phyloP scores from a whole-genome alignment of 1,140 invertebrate species.

The Acromyrmex charruanus region DNA sequence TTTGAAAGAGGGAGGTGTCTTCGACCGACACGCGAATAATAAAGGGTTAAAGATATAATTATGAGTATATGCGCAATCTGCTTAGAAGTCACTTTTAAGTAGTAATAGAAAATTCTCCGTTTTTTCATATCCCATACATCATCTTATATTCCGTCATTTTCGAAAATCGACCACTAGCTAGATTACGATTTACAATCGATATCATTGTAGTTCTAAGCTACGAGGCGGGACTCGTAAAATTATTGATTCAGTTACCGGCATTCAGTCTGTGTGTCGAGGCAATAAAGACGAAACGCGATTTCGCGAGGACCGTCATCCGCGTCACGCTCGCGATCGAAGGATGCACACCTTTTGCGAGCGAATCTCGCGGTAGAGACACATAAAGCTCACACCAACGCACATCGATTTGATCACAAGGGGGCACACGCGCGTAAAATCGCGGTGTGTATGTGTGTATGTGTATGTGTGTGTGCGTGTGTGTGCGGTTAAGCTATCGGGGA shows the following conservation, averaged over 20 bases:
- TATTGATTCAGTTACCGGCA: conserved; percentile 15
- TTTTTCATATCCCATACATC: not conserved
- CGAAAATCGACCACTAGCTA: not conserved
- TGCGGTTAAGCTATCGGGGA: conserved; percentile 64
- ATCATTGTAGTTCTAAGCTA: not conserved
- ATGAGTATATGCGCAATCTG: not conserved
- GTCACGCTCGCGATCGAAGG: conserved; percentile 29
- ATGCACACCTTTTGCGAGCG: conserved; percentile 30
- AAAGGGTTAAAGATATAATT: not conserved
- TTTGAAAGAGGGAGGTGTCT: no score
- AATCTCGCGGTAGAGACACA: conserved; percentile 45
- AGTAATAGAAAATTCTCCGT: not conserved
- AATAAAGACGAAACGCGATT: conserved; percentile 35
- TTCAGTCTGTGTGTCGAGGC: not conserved
- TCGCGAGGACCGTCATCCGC: conserved; percentile 5
- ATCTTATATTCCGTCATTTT: not conserved
- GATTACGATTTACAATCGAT: not conserved
- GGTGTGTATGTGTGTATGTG: conserved; percentile 47
- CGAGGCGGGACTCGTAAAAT: not conserved
- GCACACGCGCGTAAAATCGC: conserved; percentile 8
- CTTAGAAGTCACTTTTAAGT: not conserved
- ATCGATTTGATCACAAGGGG: conserved; percentile 51
- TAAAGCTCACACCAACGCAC: conserved; percentile 60
- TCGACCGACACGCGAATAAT: no score
- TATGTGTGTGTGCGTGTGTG: conserved; percentile 19